A percentile compares a stretch with the other conserved stretches of the same genome.
phyloP scores from a whole-genome alignment of 2,888 invertebrate genomes.

The Tethea ocularis region DNA sequence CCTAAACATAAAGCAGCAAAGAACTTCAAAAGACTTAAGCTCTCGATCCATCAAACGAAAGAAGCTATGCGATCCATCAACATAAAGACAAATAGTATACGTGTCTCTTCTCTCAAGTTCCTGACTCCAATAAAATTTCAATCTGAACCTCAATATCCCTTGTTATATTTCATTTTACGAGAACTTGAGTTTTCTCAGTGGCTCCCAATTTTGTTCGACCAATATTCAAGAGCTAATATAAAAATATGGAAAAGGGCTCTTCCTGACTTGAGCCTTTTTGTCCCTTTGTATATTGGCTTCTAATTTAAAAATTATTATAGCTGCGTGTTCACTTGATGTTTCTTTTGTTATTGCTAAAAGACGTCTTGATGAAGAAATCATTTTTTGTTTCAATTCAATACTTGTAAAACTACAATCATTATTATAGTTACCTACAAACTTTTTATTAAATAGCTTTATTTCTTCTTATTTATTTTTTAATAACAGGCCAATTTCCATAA shows the following conservation, averaged over 20 bases:
- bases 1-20: background rate
- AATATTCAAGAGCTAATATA: constrained; percentile 63
- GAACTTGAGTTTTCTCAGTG: constrained; percentile 40
- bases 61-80: background rate
- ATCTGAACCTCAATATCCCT: constrained; percentile 40
- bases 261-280: constrained; percentile 36
- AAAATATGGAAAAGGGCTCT: constrained; percentile 51
- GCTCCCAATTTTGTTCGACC: constrained; percentile 49
- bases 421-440: too few species aligned
- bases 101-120: background rate
- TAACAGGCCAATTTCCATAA: too few species aligned
- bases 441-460: too few species aligned
- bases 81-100: background rate
- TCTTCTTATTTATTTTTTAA: too few species aligned
- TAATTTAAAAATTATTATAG: constrained; percentile 26
- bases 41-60: background rate
- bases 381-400: too few species aligned
- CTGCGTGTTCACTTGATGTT: background rate
- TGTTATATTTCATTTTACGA: constrained; percentile 48
- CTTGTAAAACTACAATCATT: too few species aligned
- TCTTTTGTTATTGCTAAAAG: background rate
- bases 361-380: too few species aligned
- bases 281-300: constrained; percentile 46
- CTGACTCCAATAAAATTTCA: constrained; percentile 38
- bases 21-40: background rate